These are phyloP conservation scores for Seriola aureovittata DNA, from an alignment of 2,113 vertebrate species.

Conservation along the genomic window DNA sequence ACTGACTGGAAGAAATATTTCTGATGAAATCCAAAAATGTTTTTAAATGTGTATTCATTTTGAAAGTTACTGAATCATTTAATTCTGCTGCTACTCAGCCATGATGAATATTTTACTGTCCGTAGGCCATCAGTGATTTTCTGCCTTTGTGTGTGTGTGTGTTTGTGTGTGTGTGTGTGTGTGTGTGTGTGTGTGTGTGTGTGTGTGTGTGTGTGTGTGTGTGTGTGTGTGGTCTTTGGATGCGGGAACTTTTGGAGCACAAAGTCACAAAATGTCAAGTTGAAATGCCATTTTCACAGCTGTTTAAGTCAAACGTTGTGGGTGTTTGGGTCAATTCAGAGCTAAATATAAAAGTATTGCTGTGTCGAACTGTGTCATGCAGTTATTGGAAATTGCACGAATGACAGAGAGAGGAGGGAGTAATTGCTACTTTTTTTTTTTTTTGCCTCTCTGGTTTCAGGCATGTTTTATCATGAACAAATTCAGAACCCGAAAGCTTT, in stretches of 20 bases:
- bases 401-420: not conserved
- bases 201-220: too few species aligned
- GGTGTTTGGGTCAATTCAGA: constrained; percentile 22
- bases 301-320: constrained; percentile 17
- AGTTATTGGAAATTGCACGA: not conserved
- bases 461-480: not conserved
- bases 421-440: not conserved
- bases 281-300: constrained; percentile 67
- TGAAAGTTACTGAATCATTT: not conserved
- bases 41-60: not conserved
- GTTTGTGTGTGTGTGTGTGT: too few species aligned
- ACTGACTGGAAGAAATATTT: not conserved
- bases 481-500: constrained; percentile 1
- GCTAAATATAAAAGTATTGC: not conserved
- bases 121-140: not conserved
- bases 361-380: constrained; percentile 6
- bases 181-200: too few species aligned
- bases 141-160: not conserved
- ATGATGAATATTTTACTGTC: not conserved
- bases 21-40: not conserved
- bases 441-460: not conserved
- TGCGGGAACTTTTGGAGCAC: not conserved
- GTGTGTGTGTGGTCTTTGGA: not conserved
- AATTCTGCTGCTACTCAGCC: not conserved
- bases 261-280: constrained; percentile 66